Base-by-base conservation (phyloP, 2,888 invertebrate genomes). In the Auanema sp. region DNA sequence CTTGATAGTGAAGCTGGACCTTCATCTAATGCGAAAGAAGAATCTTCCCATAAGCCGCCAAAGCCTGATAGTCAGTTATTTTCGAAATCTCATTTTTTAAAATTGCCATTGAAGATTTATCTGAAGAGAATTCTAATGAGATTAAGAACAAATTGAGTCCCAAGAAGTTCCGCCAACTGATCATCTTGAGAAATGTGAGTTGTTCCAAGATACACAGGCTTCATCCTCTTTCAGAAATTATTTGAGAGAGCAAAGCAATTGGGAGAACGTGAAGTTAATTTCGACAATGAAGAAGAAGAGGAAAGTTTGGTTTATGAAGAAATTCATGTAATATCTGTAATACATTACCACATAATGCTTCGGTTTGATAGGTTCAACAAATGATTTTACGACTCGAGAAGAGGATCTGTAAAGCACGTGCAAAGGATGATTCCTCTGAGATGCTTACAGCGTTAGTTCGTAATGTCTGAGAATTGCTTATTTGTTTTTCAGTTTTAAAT, bases 221-320 rank as follows among this genome's bases (percentile, higher is more conserved):
- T 14, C 12, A 6, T 5, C 23, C 33, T 49, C 33, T 14, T 62
- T 40, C 41, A 56, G 62, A 33, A 21, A 5, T n/a, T 62, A 16
- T 18, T 14, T 14, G 52, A 49, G 42, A 49, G 21, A 42, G 3
- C 21, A 18, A 21, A 44, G 23, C 3, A 50, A n/a, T 21, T 56
- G n/a, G 56, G 50, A 18, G 42, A 56, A 24, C 18, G 56, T 11
- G 56, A 56, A 23, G 25, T 62, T 18, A 25, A 52, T 25, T 59
- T 33, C 5, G 57, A 56, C 23, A 18, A 62, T 14, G 55, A 55
- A 2, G 62, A 40, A 25, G 62, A 56, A 18, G 62, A 62, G 23
- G 18, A 16, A n/a, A 50, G 33, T 18, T 2, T 55, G 1, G 11
- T 41, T 42, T 41, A 33, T 12, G 24, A 49, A 5, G 40, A 56